Conservation (phyloP, 2,113 vertebrate species). For the Brachirus orientalis region DNA sequence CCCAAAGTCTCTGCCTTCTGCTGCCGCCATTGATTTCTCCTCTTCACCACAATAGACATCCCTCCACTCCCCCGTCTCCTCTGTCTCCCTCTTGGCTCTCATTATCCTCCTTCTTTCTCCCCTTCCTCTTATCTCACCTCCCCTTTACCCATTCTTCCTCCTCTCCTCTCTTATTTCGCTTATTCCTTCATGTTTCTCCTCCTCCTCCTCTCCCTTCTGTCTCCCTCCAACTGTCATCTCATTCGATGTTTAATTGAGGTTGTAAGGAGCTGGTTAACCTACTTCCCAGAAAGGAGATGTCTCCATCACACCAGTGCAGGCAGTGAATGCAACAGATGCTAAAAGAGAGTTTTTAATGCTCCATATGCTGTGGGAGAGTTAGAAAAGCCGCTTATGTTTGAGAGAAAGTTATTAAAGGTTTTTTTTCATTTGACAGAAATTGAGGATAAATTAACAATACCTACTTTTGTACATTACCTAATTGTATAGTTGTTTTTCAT, state of each 20-base stretch:
- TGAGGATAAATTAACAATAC: too few species aligned
- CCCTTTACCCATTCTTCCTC: neutral
- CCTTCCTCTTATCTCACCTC: neutral
- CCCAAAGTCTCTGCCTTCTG: slow-evolving; percentile 58
- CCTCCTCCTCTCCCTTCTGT: slow-evolving; percentile 6
- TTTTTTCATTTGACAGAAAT: too few species aligned
- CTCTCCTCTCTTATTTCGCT: neutral
- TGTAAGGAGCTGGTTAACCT: slow-evolving; percentile 61
- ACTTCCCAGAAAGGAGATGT: slow-evolving; percentile 54
- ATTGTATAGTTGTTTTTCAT: too few species aligned
- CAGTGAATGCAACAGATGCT: slow-evolving; percentile 48
- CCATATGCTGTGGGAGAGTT: slow-evolving; percentile 41
- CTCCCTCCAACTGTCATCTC: slow-evolving; percentile 54
- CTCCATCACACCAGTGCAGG: slow-evolving; percentile 44
- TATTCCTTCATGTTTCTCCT: neutral
- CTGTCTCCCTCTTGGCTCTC: neutral
- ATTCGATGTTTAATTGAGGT: slow-evolving; percentile 9
- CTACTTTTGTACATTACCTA: too few species aligned
- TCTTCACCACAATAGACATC: neutral
- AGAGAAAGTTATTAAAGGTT: slow-evolving; percentile 40
- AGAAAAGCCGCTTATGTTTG: neutral
- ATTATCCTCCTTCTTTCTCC: neutral
- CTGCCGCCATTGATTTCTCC: slow-evolving; percentile 46
- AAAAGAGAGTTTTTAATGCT: slow-evolving; percentile 38
- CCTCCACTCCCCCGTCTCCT: neutral